These are phyloP conservation scores for Chelonia mydas DNA, from an alignment of 2,797 vertebrate genomes.

Conservation along the genomic window DNA sequence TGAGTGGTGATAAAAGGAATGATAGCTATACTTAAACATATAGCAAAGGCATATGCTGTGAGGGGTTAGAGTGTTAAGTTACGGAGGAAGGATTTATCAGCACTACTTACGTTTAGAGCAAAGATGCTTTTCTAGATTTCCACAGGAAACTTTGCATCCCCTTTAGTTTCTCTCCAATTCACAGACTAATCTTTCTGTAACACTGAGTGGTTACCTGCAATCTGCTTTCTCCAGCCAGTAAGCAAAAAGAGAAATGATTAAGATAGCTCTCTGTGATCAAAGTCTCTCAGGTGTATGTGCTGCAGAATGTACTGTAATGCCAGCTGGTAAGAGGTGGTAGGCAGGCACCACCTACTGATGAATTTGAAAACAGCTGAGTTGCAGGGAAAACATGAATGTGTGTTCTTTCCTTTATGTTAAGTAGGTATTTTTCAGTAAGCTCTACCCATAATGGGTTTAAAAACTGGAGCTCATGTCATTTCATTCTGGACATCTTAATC, in stretches of 20 bases:
- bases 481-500: background rate
- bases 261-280: background rate
- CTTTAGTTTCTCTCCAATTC: background rate
- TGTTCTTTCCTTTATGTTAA: background rate
- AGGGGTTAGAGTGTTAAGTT: background rate
- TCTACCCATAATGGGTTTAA: background rate
- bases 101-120: background rate
- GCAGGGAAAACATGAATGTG: background rate
- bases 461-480: background rate
- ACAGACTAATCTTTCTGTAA: background rate
- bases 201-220: background rate
- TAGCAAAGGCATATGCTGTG: accelerated
- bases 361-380: background rate
- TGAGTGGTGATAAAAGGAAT: background rate
- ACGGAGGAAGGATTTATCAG: background rate
- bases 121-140: background rate
- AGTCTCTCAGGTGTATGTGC: background rate
- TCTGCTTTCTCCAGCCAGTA: background rate
- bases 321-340: background rate
- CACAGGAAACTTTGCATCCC: background rate
- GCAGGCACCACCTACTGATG: background rate
- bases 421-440: background rate
- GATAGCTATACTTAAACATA: background rate
- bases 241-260: background rate
- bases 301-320: background rate